A percentile compares a stretch with the other conserved stretches of the same genome.
These are phyloP conservation scores for Ophion ellenae DNA, from an alignment of 2,888 invertebrate genomes.

Conservation along the genomic window DNA sequence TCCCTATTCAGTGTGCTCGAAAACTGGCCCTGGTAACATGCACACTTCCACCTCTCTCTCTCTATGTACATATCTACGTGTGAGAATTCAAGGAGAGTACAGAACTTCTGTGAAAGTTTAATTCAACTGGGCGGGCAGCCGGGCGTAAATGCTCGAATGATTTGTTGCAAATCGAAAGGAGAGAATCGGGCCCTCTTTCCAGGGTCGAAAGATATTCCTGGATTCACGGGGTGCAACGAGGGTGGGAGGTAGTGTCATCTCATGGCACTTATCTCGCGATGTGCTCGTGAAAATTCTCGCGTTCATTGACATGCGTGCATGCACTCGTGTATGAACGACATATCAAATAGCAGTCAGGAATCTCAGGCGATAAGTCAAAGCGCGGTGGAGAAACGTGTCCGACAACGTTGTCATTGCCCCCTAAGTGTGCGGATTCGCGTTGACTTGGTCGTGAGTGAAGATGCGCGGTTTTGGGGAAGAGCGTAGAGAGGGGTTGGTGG, in stretches of 20 bases:
- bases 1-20: slow-evolving; percentile 38
- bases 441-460: background rate
- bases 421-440: background rate
- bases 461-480: no score
- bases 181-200: slow-evolving; percentile 60
- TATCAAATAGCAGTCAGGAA: background rate
- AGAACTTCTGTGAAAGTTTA: slow-evolving; percentile 78
- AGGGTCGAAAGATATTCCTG: slow-evolving; percentile 38
- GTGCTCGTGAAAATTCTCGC: background rate
- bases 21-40: slow-evolving; percentile 33
- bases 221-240: slow-evolving; percentile 6
- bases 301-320: background rate
- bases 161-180: slow-evolving; percentile 80
- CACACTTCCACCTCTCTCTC: background rate
- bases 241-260: background rate
- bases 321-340: slow-evolving; percentile 1
- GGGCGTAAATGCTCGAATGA: slow-evolving; percentile 79
- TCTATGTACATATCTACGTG: slow-evolving; percentile 13
- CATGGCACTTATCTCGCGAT: slow-evolving; percentile 12
- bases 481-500: no score
- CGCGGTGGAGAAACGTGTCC: background rate
- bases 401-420: slow-evolving; percentile 5
- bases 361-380: background rate
- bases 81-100: slow-evolving; percentile 29
- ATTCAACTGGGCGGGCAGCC: slow-evolving; percentile 79